Conservation (phyloP, 2,113 vertebrate species). For the Xiphophorus hellerii region DNA sequence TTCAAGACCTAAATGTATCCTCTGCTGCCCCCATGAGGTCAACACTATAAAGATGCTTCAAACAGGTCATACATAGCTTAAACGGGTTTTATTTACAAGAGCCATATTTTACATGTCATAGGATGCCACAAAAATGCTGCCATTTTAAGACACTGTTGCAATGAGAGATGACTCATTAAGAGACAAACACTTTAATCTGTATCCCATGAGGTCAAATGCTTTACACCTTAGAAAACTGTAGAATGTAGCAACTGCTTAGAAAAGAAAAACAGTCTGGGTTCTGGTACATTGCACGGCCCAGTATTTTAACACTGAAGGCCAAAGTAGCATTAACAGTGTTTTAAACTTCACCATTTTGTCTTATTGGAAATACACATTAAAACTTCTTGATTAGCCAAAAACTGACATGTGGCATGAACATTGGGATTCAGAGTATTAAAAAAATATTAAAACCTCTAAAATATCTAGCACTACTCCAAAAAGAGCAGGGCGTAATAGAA, state of each 20-base stretch:
- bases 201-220: conserved; percentile 21
- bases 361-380: conserved; percentile 34
- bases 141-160: conserved; percentile 22
- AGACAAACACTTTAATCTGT: conserved; percentile 57
- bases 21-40: conserved; percentile 64
- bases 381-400: conserved; percentile 70
- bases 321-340: conserved; percentile 1
- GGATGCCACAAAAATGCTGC: conserved; percentile 12
- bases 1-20: conserved; percentile 3
- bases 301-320: conserved; percentile 4
- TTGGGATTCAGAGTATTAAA: conserved; percentile 47
- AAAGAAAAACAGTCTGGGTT: not conserved
- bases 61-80: conserved; percentile 29
- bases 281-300: conserved; percentile 15
- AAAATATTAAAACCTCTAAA: conserved; percentile 51
- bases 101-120: conserved; percentile 68
- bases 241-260: conserved; percentile 12
- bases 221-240: not conserved
- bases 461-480: conserved; percentile 50
- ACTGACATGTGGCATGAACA: conserved; percentile 31
- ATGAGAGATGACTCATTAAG: conserved; percentile 48
- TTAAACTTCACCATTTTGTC: conserved; percentile 15
- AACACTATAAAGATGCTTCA: not conserved
- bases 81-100: conserved; percentile 76
- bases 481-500: conserved; percentile 60